Conservation (phyloP, 1,140 invertebrate species). For the Chymomyza costata region DNA sequence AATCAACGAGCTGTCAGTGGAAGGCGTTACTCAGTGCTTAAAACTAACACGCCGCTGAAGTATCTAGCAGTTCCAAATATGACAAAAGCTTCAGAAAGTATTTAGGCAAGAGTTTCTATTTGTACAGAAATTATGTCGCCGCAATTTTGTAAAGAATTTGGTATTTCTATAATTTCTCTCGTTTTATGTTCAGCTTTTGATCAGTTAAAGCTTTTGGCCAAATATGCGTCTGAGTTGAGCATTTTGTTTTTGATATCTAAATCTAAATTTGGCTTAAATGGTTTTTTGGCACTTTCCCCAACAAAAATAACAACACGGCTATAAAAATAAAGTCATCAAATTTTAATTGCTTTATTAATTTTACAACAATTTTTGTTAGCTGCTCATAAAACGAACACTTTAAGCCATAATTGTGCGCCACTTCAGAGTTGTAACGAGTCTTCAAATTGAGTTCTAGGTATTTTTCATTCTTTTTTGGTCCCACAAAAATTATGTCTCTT, state of each 20-base stretch:
- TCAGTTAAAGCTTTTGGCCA: constrained; percentile 31
- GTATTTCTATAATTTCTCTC: constrained; percentile 28
- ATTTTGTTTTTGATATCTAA: constrained; percentile 25
- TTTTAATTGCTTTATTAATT: constrained; percentile 55
- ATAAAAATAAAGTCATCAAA: constrained; percentile 3
- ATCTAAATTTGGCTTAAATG: constrained; percentile 6
- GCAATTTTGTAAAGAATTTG: constrained; percentile 32
- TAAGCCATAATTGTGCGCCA: too few species aligned
- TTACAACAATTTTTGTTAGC: constrained; percentile 15
- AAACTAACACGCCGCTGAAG: constrained; percentile 23
- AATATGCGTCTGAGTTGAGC: constrained; percentile 38
- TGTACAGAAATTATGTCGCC: constrained; percentile 57
- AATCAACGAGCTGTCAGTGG: constrained; percentile 66
- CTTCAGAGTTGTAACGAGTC: too few species aligned
- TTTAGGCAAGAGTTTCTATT: constrained; percentile 18
- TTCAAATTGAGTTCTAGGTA: constrained; percentile 49
- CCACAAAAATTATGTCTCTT: constrained; percentile 57
- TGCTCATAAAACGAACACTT: too few species aligned
- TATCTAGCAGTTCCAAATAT: constrained; percentile 50
- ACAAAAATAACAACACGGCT: not conserved
- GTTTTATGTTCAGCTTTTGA: constrained; percentile 8
- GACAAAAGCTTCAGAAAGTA: constrained; percentile 31
- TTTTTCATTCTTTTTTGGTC: constrained; percentile 54
- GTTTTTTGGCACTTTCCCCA: constrained; percentile 1
- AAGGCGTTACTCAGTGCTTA: constrained; percentile 47